These are phyloP conservation scores for Lepus oiostolus DNA, from an alignment of 2,797 vertebrate species.

Conservation along the genomic window DNA sequence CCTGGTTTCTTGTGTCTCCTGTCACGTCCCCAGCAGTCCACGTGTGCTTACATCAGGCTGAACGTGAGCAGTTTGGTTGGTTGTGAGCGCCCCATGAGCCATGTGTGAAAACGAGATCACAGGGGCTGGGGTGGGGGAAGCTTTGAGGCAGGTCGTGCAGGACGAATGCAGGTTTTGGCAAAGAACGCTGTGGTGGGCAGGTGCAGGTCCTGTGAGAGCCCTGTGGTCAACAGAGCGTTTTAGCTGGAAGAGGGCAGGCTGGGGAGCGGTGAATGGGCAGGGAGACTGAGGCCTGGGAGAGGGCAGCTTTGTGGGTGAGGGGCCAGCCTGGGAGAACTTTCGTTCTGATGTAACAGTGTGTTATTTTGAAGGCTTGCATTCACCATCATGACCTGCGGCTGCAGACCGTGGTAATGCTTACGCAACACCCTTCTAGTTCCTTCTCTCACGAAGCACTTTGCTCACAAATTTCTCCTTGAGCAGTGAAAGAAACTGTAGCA, in stretches of 20 bases:
- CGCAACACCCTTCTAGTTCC: background rate
- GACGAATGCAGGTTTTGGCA: background rate
- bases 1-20: background rate
- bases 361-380: background rate
- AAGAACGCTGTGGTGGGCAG: background rate
- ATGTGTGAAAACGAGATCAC: background rate
- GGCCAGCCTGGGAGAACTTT: background rate
- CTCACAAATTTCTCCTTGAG: slow-evolving; percentile 33
- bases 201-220: too few species aligned
- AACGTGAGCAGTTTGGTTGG: background rate
- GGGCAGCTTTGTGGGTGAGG: background rate
- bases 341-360: background rate
- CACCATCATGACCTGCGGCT: background rate
- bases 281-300: background rate
- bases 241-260: background rate
- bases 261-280: background rate
- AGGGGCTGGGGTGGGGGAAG: background rate
- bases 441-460: background rate
- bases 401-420: background rate
- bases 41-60: background rate
- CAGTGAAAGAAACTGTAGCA: background rate
- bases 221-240: background rate
- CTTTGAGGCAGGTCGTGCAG: background rate
- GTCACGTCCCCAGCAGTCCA: background rate
- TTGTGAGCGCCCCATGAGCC: background rate